A percentile compares a stretch with the other conserved stretches of the same genome.
Evolutionary conservation across 2,113 vertebrate species (phyloP).

Genomic region (Anhinga rufa): DNA sequence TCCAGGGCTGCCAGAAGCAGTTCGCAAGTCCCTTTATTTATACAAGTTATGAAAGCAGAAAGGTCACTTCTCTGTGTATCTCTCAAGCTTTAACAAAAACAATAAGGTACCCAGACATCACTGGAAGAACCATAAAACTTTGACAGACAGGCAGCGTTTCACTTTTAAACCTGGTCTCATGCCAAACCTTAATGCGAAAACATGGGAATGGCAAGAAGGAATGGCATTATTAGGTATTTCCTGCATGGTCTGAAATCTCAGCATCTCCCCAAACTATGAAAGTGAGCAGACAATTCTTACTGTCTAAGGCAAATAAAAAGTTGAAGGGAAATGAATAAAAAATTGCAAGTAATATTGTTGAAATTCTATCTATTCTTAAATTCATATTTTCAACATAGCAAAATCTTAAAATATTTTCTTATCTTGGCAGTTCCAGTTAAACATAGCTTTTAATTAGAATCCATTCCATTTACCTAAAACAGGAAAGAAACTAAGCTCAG

Average conservation of each 20-base stretch:
- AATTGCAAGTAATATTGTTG: background rate
- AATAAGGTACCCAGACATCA: slow-evolving; percentile 7
- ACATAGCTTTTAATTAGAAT: background rate
- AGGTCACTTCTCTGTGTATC: background rate
- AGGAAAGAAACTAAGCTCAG: background rate
- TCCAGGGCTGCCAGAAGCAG: background rate
- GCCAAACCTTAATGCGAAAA: background rate
- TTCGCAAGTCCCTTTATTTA: background rate
- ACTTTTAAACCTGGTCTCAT: background rate
- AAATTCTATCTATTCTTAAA: background rate
- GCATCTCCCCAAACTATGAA: background rate
- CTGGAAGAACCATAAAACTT: background rate
- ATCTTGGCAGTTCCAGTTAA: background rate
- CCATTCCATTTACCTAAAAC: background rate
- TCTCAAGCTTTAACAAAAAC: slow-evolving; percentile 34
- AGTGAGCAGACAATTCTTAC: background rate
- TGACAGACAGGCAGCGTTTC: slow-evolving; percentile 34
- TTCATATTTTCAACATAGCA: background rate
- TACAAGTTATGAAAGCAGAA: slow-evolving; percentile 22
- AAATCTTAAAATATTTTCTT: background rate
- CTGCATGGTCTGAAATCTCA: background rate
- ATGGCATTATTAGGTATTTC: slow-evolving; percentile 35
- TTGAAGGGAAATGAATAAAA: background rate
- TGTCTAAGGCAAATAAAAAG: background rate
- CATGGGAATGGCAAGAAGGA: slow-evolving; percentile 27